These are phyloP conservation scores for Phocoena phocoena DNA, from an alignment of 2,113 vertebrate species.

Conservation along the genomic window DNA sequence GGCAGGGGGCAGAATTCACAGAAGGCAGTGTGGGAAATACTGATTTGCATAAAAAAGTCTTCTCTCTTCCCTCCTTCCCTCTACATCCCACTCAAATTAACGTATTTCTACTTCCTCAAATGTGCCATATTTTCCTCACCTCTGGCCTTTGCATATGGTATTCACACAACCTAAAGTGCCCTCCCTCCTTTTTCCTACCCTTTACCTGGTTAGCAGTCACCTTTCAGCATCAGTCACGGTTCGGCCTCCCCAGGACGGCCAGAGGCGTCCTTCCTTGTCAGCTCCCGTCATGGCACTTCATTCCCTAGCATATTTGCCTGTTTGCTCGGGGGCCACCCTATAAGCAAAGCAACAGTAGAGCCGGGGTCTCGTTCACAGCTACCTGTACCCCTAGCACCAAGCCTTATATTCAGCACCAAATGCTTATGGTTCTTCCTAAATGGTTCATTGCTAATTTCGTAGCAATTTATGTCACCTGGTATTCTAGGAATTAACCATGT, in stretches of 20 bases:
- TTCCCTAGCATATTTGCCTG: not conserved
- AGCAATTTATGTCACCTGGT: not conserved
- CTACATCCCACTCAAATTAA: not conserved
- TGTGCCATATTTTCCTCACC: not conserved
- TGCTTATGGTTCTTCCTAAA: not conserved
- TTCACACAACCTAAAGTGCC: not conserved
- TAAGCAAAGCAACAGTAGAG: not conserved
- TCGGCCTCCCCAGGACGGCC: not conserved
- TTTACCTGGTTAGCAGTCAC: not conserved
- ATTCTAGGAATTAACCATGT: not conserved
- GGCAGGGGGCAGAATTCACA: not conserved
- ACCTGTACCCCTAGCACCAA: not conserved
- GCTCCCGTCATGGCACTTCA: not conserved
- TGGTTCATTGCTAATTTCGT: not conserved
- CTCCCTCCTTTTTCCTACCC: not conserved
- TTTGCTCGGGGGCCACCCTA: fast-evolving
- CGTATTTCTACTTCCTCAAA: not conserved
- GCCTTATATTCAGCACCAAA: not conserved
- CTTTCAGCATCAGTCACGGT: not conserved
- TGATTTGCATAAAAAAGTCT: not conserved
- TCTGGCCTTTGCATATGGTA: not conserved
- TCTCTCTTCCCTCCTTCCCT: not conserved
- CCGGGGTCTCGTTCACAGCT: not conserved
- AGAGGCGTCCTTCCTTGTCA: not conserved
- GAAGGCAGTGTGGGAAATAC: not conserved